phyloP scores from a whole-genome alignment of 2,797 vertebrate genomes.

The Hydrolagus colliei region DNA sequence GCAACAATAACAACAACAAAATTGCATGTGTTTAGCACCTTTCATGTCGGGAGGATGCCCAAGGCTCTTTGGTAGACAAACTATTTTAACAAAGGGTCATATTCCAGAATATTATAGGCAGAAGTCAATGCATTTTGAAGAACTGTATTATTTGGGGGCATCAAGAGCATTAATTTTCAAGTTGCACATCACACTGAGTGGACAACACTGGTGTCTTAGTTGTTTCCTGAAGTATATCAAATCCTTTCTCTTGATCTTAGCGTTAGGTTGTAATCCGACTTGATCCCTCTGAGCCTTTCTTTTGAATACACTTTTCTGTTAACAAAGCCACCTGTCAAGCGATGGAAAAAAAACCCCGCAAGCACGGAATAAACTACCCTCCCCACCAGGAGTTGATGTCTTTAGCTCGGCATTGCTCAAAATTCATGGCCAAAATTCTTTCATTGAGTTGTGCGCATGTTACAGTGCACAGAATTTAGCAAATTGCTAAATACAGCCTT shows the following conservation, averaged over 20 bases:
- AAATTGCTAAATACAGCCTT: too few species aligned
- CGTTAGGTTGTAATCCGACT: constrained; percentile 41
- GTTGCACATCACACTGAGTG: neutral
- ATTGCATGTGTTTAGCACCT: too few species aligned
- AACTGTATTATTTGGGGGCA: neutral
- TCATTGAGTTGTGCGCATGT: too few species aligned
- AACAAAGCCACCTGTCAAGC: constrained; percentile 35
- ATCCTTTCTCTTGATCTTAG: constrained; percentile 38
- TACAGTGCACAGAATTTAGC: too few species aligned
- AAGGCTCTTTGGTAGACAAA: too few species aligned
- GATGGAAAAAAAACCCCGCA: constrained; percentile 8
- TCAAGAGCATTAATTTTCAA: constrained; percentile 15
- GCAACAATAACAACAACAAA: too few species aligned
- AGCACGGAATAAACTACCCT: neutral
- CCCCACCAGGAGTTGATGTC: neutral
- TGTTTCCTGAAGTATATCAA: constrained; percentile 43
- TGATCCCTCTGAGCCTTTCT: constrained; percentile 41
- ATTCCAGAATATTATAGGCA: neutral
- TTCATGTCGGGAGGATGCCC: too few species aligned
- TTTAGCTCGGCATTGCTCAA: neutral
- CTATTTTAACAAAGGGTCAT: neutral
- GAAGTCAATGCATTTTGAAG: neutral
- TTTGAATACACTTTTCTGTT: constrained; percentile 32
- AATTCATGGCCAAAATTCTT: neutral
- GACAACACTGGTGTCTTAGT: constrained; percentile 37